Conservation (phyloP, 2,888 invertebrate species). For the Bellardia bayeri region DNA sequence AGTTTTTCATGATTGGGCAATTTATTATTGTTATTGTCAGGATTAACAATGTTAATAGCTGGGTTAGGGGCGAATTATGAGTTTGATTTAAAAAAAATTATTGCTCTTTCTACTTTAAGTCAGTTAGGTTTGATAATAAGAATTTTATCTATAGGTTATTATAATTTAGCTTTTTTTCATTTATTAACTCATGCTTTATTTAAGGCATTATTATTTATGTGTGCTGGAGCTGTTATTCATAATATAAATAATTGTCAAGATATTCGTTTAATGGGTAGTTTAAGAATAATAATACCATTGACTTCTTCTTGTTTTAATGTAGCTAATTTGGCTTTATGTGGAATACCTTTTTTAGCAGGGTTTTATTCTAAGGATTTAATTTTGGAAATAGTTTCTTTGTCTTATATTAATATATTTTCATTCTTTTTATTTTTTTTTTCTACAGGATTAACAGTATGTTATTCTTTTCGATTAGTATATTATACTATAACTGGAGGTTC, state of each 20-base stretch:
- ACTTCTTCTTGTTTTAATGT: too few relatives aligned
- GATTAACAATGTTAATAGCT: constrained; percentile 87
- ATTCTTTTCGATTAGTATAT: constrained; percentile 86
- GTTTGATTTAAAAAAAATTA: constrained; percentile 90
- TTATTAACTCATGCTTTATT: constrained; percentile 90
- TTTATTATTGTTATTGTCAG: constrained; percentile 86
- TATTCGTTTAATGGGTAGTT: constrained; percentile 86
- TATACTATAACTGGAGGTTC: constrained; percentile 85
- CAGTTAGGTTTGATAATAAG: constrained; percentile 90
- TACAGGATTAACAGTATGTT: constrained; percentile 86
- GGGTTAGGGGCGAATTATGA: constrained; percentile 87
- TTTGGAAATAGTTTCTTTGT: constrained; percentile 85
- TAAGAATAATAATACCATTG: constrained; percentile 85
- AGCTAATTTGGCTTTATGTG: too few relatives aligned
- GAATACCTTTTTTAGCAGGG: too few relatives aligned
- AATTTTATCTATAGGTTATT: constrained; percentile 86
- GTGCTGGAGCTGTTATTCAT: constrained; percentile 89
- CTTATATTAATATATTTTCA: constrained; percentile 85
- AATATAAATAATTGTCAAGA: constrained; percentile 87
- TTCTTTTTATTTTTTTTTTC: constrained; percentile 86
- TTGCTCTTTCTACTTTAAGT: constrained; percentile 91
- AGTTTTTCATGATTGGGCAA: constrained; percentile 83
- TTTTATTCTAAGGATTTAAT: too few relatives aligned
- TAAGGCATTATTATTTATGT: constrained; percentile 90
- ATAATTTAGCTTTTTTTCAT: constrained; percentile 89